Percentiles rank a stretch among this genome's conserved stretches.
Conservation (phyloP, 2,113 vertebrate genomes). For the Hymenochirus boettgeri region DNA sequence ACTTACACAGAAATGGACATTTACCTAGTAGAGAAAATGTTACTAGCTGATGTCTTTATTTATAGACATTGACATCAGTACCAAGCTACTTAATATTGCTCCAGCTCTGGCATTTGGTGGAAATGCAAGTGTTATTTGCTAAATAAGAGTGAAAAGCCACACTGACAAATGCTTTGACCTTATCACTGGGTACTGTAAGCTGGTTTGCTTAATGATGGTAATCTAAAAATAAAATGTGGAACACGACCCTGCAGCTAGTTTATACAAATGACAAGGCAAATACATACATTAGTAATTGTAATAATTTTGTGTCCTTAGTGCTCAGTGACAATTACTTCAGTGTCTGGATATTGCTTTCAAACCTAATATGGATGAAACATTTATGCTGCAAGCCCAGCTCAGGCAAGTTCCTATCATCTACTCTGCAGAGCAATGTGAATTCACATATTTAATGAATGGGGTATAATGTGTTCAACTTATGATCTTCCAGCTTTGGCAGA, state of each 20-base stretch:
- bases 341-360: too few relatives aligned
- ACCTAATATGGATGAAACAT: background rate
- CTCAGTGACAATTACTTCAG: too few relatives aligned
- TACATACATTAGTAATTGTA: too few relatives aligned
- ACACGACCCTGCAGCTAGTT: background rate
- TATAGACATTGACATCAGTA: background rate
- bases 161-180: background rate
- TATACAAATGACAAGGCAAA: background rate
- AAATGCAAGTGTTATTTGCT: conserved; percentile 1
- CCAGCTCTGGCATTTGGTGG: background rate
- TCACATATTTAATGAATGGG: too few relatives aligned
- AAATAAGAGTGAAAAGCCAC: background rate
- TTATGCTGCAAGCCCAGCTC: background rate
- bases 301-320: too few relatives aligned
- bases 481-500: too few relatives aligned
- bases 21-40: background rate
- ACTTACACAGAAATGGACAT: background rate
- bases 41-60: background rate
- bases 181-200: conserved; percentile 1
- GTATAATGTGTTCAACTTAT: too few relatives aligned
- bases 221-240: conserved; percentile 2
- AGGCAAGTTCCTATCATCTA: too few relatives aligned
- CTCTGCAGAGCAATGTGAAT: too few relatives aligned
- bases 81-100: background rate
- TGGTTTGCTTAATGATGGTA: background rate